Base-by-base conservation (phyloP, 2,797 vertebrate species). In the Orestias chungarensis region DNA sequence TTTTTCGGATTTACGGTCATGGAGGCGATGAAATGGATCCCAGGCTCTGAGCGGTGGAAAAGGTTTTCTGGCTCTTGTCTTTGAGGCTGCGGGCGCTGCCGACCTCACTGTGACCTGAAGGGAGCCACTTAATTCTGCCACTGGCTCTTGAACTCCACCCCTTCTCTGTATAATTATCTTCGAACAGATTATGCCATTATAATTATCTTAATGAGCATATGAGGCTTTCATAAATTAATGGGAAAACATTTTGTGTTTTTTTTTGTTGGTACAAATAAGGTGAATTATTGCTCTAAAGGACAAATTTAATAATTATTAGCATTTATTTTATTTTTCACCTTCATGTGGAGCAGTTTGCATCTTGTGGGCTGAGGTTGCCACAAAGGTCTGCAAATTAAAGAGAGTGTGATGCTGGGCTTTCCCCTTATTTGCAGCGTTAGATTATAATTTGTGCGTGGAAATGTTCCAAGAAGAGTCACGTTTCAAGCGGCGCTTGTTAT, bases 41-140 rank as follows among this genome's bases (percentile, higher is more conserved):
- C 81, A 69, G 85, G 82, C 82, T 72, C 83, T 2, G 68, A 78
- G 86, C 46, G 40, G 81, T 27, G 62, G 78, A 86, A 74, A 82
- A 84, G 73, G 76, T 62, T 75, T 81, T 66, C 50, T 88, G 85
- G 89, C 85, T 75, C 75, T 78, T 43, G 70, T 77, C 78, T 78
- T 64, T 68, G 14, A 73, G 68, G 74, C 86, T 84, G 88, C 6
- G 82, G 86, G 88, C 88, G 64, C 73, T 43, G 73, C 82, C 92
- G 91, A 93, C 91, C 91, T 91, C 82, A 80, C 68, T 38, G 70
- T 93, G 91, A 93, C 92, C 91, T 83, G 81, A 79, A 86, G 84
- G 76, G 83, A 89, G 83, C 49, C 49, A 71, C 78, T 78, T 84
- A 81, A 87, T 90, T 84, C 82, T 86, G 71, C 76, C 47, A 64